Percentiles rank a stretch among this genome's conserved stretches.
phyloP scores from a whole-genome alignment of 2,888 invertebrate species.

The Oithona nana region DNA sequence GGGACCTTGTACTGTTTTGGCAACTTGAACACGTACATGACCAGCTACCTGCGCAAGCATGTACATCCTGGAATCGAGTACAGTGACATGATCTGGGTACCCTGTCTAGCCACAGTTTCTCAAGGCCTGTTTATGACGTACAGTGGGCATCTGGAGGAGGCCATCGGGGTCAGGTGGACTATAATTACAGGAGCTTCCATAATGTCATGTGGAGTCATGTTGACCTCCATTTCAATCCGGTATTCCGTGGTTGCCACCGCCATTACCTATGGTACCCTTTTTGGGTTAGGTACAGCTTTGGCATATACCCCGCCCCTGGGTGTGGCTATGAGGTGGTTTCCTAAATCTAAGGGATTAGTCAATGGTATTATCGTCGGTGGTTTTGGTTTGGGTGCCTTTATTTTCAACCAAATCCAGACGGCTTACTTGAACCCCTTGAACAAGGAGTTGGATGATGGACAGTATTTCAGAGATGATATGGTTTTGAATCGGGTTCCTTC shows the following conservation, averaged over 20 bases:
- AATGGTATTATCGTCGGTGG: constrained; percentile 28
- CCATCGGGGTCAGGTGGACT: constrained; percentile 22
- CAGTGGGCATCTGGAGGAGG: constrained; percentile 25
- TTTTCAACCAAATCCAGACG: constrained; percentile 28
- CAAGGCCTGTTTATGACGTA: constrained; percentile 26
- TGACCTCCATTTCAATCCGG: constrained; percentile 24
- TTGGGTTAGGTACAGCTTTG: constrained; percentile 25
- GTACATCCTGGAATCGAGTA: constrained; percentile 14
- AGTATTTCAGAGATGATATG: constrained; percentile 22
- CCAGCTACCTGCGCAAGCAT: constrained; percentile 23
- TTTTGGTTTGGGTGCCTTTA: constrained; percentile 28
- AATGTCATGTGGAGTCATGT: constrained; percentile 24
- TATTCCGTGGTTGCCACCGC: constrained; percentile 22
- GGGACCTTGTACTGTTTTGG: constrained; percentile 23
- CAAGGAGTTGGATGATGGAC: constrained; percentile 8
- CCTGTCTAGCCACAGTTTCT: constrained; percentile 17
- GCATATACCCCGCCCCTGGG: constrained; percentile 26
- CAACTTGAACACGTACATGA: constrained; percentile 23
- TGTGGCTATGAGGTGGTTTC: constrained; percentile 29
- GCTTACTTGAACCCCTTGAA: constrained; percentile 29
- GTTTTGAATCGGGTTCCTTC: constrained; percentile 25
- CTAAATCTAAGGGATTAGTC: constrained; percentile 26
- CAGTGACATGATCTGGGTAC: constrained; percentile 15
- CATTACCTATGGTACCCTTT: constrained; percentile 24
- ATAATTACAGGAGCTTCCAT: constrained; percentile 1